Conservation (phyloP, 2,113 vertebrate species). For the Dolichallabes microphthalmus region DNA sequence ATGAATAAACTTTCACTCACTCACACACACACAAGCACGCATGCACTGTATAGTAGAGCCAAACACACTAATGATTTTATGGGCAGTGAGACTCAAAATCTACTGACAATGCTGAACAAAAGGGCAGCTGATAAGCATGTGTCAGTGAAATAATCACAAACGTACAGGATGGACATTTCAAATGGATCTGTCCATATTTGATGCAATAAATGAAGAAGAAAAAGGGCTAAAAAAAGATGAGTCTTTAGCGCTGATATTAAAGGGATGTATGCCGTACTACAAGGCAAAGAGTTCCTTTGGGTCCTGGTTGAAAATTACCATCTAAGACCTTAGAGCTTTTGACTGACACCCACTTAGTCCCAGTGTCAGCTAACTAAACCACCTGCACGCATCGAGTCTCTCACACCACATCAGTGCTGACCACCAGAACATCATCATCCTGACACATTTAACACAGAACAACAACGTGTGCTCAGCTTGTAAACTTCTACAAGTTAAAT, state of each 20-base stretch:
- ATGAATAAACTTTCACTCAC: neutral
- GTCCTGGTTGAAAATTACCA: constrained; percentile 8
- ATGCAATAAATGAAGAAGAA: neutral
- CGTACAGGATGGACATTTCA: neutral
- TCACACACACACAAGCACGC: neutral
- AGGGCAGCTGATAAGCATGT: constrained; percentile 3
- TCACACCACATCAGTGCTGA: neutral
- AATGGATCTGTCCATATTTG: constrained; percentile 13
- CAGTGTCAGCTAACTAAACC: neutral
- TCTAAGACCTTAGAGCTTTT: neutral
- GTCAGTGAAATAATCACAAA: neutral
- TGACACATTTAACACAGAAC: neutral
- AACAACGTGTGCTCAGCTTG: constrained; percentile 14
- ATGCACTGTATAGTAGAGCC: neutral
- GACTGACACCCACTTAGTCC: neutral
- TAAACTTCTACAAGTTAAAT: constrained; percentile 28
- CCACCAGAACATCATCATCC: no score
- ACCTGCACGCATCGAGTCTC: neutral
- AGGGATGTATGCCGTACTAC: constrained; percentile 37
- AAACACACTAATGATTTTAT: neutral
- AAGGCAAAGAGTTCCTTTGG: constrained; percentile 39
- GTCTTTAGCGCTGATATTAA: constrained; percentile 45
- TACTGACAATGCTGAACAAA: neutral
- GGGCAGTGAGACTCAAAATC: constrained; percentile 6
- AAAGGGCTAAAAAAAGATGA: constrained; percentile 21